Conservation (phyloP, 2,888 invertebrate species). For the Machimus atricapillus region DNA sequence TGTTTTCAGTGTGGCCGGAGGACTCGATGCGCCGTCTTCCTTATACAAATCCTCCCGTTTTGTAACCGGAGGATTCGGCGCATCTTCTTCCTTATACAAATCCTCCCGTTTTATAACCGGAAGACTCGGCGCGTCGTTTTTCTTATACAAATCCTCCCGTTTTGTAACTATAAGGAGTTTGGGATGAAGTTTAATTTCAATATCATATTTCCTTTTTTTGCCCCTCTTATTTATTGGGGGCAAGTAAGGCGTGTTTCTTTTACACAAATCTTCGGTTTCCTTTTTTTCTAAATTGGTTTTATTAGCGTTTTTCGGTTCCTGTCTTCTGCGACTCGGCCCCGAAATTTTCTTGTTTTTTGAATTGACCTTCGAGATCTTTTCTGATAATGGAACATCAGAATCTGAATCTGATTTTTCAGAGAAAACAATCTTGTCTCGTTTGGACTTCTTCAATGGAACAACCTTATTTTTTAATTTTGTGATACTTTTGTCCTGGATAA, state of each 20-base stretch:
- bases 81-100: conserved; percentile 50
- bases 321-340: not conserved
- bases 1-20: not conserved
- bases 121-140: not conserved
- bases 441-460: not conserved
- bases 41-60: conserved; percentile 54
- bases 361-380: not conserved
- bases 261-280: not conserved
- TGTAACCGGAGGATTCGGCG: too few species aligned
- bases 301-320: not conserved
- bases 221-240: not conserved
- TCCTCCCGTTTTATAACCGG: conserved; percentile 55
- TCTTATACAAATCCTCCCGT: conserved; percentile 54
- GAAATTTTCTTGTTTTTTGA: not conserved
- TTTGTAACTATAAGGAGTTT: conserved; percentile 54
- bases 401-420: not conserved
- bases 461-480: not conserved
- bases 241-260: not conserved
- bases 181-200: conserved; percentile 50
- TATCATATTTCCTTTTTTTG: not conserved
- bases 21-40: not conserved
- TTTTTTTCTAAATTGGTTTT: not conserved
- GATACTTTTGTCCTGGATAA: not conserved
- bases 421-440: not conserved
- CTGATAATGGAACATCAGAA: not conserved